These are phyloP conservation scores for Turnix velox DNA, from an alignment of 2,113 vertebrate genomes.

Conservation along the genomic window DNA sequence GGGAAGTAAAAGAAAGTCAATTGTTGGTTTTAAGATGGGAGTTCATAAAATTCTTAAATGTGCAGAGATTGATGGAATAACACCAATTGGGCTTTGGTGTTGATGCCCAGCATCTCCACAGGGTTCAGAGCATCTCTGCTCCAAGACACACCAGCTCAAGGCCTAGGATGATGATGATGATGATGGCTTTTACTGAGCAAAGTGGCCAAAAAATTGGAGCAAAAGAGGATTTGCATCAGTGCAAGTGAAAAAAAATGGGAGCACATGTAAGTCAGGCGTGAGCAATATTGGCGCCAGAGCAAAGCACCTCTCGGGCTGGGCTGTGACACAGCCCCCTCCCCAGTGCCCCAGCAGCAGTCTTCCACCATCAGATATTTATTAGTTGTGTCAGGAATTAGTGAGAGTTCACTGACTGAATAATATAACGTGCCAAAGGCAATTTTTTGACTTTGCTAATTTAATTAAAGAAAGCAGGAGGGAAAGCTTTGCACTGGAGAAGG, in stretches of 20 bases:
- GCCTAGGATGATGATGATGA: not conserved
- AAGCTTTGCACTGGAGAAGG: not conserved
- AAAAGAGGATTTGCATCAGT: not conserved
- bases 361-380: conserved; percentile 8
- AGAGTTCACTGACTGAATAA: conserved; percentile 56
- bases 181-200: not conserved
- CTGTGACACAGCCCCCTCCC: not conserved
- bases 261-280: not conserved
- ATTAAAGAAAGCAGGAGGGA: conserved; percentile 29
- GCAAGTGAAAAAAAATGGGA: not conserved
- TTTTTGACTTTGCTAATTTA: conserved; percentile 17
- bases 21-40: not conserved
- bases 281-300: rapidly evolving
- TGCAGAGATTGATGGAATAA: not conserved
- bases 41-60: not conserved
- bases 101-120: not conserved
- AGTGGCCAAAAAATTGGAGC: not conserved
- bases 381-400: conserved; percentile 60
- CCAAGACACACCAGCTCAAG: not conserved
- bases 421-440: conserved; percentile 42
- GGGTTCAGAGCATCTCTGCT: not conserved
- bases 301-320: not conserved
- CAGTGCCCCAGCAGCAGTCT: rapidly evolving
- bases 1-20: not conserved
- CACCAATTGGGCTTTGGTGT: not conserved